phyloP scores from a whole-genome alignment of 2,888 invertebrate species.

The Ennomos erosarius region DNA sequence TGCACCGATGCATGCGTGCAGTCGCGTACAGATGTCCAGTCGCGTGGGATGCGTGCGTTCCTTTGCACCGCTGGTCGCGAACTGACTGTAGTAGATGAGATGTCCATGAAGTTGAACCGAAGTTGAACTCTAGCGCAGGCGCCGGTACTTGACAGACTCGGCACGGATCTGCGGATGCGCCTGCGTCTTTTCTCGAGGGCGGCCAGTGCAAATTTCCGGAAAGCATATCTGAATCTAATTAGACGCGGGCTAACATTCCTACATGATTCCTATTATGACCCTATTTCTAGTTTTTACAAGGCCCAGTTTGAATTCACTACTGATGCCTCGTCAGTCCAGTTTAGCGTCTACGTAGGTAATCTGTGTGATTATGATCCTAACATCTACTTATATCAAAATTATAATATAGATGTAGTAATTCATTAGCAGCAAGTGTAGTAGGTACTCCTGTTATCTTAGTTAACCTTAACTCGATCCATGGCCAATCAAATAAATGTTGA shows the following conservation, averaged over 20 bases:
- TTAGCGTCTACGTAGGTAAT: too few relatives aligned
- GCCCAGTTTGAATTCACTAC: slow-evolving; percentile 57
- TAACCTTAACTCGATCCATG: not conserved
- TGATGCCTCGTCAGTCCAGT: slow-evolving; percentile 11
- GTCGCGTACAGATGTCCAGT: slow-evolving; percentile 30
- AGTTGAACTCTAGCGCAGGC: slow-evolving; percentile 40
- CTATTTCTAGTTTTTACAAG: slow-evolving; percentile 28
- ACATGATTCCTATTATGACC: slow-evolving; percentile 26
- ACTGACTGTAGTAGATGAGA: slow-evolving; percentile 48
- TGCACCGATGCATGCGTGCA: slow-evolving; percentile 47
- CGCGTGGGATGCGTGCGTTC: slow-evolving; percentile 53
- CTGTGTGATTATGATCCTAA: too few relatives aligned
- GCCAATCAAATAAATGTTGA: too few relatives aligned
- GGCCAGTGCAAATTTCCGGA: slow-evolving; percentile 29
- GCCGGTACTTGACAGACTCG: slow-evolving; percentile 20
- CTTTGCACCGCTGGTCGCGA: slow-evolving; percentile 64
- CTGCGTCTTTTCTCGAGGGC: slow-evolving; percentile 15
- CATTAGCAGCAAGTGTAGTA: too few relatives aligned
- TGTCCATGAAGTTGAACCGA: slow-evolving; percentile 35
- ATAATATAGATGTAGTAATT: too few relatives aligned
- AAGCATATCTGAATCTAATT: slow-evolving; percentile 34
- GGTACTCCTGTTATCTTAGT: not conserved
- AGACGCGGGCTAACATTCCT: slow-evolving; percentile 21
- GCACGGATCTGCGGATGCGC: slow-evolving; percentile 31
- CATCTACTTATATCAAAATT: too few relatives aligned